These are phyloP conservation scores for Drosophila peninsularis DNA, from an alignment of 2,888 invertebrate genomes.

Conservation along the genomic window DNA sequence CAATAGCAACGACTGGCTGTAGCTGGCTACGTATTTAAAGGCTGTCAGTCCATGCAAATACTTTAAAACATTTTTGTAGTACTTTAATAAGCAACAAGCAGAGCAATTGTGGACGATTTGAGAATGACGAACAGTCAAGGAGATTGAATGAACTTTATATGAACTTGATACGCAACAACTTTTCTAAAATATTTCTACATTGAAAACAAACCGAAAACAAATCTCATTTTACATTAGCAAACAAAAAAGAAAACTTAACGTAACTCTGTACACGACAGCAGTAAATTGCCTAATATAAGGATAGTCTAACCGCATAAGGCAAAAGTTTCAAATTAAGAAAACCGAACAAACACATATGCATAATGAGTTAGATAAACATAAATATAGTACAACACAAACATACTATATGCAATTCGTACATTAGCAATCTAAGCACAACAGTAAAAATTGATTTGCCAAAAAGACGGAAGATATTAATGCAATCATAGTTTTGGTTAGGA, in stretches of 20 bases:
- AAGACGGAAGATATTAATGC: conserved; percentile 34
- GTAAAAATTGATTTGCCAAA: conserved; percentile 62
- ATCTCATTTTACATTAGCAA: conserved; percentile 50
- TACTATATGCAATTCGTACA: conserved; percentile 41
- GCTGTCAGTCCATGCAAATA: conserved; percentile 46
- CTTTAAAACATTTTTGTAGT: conserved; percentile 69
- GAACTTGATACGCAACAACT: conserved; percentile 59
- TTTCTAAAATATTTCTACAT: conserved; percentile 72
- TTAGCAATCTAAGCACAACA: conserved; percentile 55
- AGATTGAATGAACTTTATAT: conserved; percentile 50
- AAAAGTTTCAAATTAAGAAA: conserved; percentile 54
- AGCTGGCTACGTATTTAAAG: conserved; percentile 28
- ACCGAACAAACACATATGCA: conserved; percentile 10
- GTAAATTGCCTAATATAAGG: conserved; percentile 53
- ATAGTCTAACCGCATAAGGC: conserved; percentile 39
- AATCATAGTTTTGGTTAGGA: conserved; percentile 45
- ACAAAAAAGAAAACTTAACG: conserved; percentile 11
- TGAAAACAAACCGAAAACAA: conserved; percentile 33
- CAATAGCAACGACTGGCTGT: conserved; percentile 15
- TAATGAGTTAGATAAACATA: conserved; percentile 26
- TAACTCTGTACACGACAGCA: conserved; percentile 34
- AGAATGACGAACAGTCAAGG: conserved; percentile 14
- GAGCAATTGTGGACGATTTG: conserved; percentile 60
- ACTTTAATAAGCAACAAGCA: conserved; percentile 59
- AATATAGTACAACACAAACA: conserved; percentile 26